phyloP scores from a whole-genome alignment of 2,113 vertebrate genomes.

The Pomatostomus ruficeps region DNA sequence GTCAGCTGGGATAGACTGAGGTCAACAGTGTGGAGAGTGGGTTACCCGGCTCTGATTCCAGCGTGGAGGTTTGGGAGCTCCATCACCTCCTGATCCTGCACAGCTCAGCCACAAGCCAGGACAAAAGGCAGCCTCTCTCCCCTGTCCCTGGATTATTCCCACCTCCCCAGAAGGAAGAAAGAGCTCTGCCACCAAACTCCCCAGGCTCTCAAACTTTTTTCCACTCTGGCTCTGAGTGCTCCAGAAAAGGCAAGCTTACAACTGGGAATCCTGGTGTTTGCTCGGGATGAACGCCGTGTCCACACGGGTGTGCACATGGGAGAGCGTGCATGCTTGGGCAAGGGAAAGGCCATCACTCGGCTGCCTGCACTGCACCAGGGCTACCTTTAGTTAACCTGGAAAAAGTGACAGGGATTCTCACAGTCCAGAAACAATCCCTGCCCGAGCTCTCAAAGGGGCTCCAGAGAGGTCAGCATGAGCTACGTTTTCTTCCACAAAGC shows the following conservation, averaged over 20 bases:
- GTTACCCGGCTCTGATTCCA: background rate
- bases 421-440: conserved; percentile 11
- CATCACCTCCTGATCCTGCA: background rate
- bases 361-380: background rate
- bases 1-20: background rate
- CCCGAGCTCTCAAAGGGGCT: background rate
- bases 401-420: background rate
- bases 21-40: accelerated
- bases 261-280: background rate
- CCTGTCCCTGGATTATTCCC: background rate
- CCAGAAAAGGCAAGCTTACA: background rate
- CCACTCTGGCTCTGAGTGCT: accelerated
- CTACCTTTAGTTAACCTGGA: background rate
- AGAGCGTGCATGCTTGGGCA: accelerated
- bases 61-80: background rate
- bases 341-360: background rate
- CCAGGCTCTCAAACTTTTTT: background rate
- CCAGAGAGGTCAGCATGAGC: background rate
- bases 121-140: background rate
- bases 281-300: accelerated
- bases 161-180: background rate
- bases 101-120: background rate
- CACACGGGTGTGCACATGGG: accelerated
- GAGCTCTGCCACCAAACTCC: background rate
- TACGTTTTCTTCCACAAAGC: background rate